These are phyloP conservation scores for Cephus rjabovi DNA, from an alignment of 2,888 invertebrate species.

Conservation along the genomic window DNA sequence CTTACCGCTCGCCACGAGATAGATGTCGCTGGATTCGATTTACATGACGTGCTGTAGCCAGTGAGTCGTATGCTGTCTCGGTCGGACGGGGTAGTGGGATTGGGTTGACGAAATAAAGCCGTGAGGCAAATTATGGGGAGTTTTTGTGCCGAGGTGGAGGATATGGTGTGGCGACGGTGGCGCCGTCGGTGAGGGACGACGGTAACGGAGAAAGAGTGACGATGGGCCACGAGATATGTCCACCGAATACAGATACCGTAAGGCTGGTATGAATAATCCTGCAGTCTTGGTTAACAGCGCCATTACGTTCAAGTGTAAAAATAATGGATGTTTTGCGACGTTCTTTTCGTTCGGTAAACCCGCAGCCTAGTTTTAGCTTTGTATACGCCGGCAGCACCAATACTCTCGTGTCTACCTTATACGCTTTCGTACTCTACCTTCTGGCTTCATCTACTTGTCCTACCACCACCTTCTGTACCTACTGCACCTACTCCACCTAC, in stretches of 20 bases:
- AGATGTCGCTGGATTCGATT: neutral
- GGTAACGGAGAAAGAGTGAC: neutral
- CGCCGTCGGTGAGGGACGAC: neutral
- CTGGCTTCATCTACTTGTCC: slow-evolving; percentile 3
- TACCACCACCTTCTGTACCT: neutral
- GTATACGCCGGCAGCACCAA: neutral
- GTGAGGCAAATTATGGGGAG: neutral
- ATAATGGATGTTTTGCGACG: slow-evolving; percentile 30
- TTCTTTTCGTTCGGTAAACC: slow-evolving; percentile 14
- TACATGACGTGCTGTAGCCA: neutral
- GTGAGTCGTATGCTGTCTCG: neutral
- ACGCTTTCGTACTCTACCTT: slow-evolving; percentile 3
- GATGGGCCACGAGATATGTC: neutral
- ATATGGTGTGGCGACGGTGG: neutral
- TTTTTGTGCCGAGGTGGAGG: neutral
- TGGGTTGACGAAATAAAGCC: neutral
- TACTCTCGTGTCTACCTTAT: neutral
- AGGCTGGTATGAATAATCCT: neutral
- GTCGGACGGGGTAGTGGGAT: neutral
- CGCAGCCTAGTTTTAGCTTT: slow-evolving; percentile 17
- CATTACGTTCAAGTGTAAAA: slow-evolving; percentile 29
- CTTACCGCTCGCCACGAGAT: neutral
- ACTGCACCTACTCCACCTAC: neutral
- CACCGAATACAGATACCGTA: neutral
- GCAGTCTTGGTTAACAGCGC: slow-evolving; percentile 20